A percentile compares a stretch with the other conserved stretches of the same genome.
phyloP scores from a whole-genome alignment of 2,888 invertebrate species.

The Pachycephus smyrnensis region DNA sequence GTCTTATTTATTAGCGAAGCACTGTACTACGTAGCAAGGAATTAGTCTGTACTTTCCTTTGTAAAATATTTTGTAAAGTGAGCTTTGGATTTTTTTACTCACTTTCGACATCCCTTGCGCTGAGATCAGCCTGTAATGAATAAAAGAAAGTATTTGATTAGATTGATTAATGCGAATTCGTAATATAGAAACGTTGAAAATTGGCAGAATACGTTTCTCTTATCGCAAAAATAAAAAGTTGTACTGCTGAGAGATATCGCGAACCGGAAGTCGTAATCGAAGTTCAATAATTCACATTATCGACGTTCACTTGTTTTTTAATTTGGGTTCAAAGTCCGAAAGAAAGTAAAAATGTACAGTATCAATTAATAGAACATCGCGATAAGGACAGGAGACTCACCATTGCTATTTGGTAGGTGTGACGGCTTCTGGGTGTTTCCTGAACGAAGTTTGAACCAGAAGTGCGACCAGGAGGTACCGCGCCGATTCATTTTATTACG shows the following conservation, averaged over 20 bases:
- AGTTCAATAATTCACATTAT: not conserved
- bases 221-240: not conserved
- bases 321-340: not conserved
- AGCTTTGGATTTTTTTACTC: slow-evolving; percentile 70
- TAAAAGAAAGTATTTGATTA: slow-evolving; percentile 27
- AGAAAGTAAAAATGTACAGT: not conserved
- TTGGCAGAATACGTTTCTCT: not conserved
- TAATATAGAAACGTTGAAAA: not conserved
- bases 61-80: not conserved
- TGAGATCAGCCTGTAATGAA: slow-evolving; percentile 84
- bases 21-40: not conserved
- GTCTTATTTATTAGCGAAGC: no score
- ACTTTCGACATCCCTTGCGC: slow-evolving; percentile 91
- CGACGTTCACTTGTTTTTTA: no score
- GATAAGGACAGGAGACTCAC: slow-evolving; percentile 53
- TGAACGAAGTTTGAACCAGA: slow-evolving; percentile 82
- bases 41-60: not conserved
- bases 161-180: not conserved
- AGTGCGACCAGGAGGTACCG: slow-evolving; percentile 79
- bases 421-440: slow-evolving; percentile 73
- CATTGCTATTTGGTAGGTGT: slow-evolving; percentile 63
- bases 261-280: not conserved
- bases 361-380: not conserved
- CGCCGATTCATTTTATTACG: slow-evolving; percentile 80
- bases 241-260: not conserved